A percentile compares a stretch with the other conserved stretches of the same genome.
phyloP scores from a whole-genome alignment of 2,797 vertebrate genomes.

The Thamnophis elegans region DNA sequence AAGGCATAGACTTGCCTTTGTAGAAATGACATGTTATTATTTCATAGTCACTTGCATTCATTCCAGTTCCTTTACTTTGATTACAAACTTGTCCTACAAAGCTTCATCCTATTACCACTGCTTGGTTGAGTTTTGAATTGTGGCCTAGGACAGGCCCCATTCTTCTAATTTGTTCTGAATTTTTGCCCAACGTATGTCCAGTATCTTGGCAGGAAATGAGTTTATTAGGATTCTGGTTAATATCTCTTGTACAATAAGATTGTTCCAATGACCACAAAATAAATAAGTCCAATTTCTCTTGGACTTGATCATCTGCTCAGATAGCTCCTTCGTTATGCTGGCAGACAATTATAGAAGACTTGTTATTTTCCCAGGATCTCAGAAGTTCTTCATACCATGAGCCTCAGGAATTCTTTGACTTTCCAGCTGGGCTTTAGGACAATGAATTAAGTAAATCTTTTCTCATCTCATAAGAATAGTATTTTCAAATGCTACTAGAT shows the following conservation, averaged over 20 bases:
- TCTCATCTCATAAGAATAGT: neutral
- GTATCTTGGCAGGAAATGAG: neutral
- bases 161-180: neutral
- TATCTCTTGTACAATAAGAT: neutral
- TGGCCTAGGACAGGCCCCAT: neutral
- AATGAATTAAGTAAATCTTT: neutral
- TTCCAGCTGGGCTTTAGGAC: neutral
- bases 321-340: neutral
- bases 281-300: neutral
- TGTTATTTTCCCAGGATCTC: neutral
- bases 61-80: neutral
- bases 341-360: neutral
- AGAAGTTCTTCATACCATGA: neutral
- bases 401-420: neutral
- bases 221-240: neutral
- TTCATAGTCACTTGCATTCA: neutral
- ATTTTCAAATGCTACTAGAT: neutral
- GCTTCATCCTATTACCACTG: neutral
- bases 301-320: neutral
- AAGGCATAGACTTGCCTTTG: neutral
- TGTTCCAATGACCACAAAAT: neutral
- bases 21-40: neutral
- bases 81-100: neutral
- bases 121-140: neutral
- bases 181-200: neutral